A percentile compares a stretch with the other conserved stretches of the same genome.
Conservation (phyloP, 2,888 invertebrate genomes). For the Ophion slaviceki region DNA sequence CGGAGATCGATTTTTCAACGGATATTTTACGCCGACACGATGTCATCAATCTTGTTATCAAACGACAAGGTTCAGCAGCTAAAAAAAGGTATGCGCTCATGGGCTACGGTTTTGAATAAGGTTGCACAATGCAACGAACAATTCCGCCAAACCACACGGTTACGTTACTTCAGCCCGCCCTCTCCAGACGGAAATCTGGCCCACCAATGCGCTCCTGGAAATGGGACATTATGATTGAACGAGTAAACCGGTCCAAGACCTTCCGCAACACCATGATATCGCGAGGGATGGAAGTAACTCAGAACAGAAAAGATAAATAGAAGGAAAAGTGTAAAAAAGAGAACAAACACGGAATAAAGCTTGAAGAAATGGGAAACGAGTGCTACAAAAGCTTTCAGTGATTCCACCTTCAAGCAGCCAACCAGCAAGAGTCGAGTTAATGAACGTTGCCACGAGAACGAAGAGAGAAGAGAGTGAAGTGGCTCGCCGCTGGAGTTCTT, state of each 20-base stretch:
- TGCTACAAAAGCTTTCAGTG: conserved; percentile 34
- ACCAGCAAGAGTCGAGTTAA: conserved; percentile 52
- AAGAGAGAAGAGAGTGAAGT: conserved; percentile 63
- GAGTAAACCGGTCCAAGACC: conserved; percentile 10
- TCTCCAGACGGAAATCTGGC: neutral
- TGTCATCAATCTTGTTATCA: no score
- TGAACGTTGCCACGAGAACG: conserved; percentile 45
- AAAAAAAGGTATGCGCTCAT: no score
- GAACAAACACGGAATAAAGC: conserved; percentile 27
- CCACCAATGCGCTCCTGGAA: conserved; percentile 11
- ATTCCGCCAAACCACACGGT: neutral
- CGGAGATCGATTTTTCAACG: no score
- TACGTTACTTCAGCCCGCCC: neutral
- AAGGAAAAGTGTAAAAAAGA: conserved; percentile 10
- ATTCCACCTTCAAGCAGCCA: conserved; percentile 37
- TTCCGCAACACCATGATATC: conserved; percentile 18
- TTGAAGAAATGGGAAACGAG: conserved; percentile 42
- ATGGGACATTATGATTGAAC: conserved; percentile 45
- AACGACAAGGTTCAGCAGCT: no score
- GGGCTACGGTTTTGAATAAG: no score
- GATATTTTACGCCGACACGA: no score
- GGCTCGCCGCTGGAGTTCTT: conserved; percentile 60
- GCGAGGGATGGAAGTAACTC: conserved; percentile 25
- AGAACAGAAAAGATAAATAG: conserved; percentile 26
- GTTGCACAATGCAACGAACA: neutral